Percentiles rank a stretch among this genome's conserved stretches.
These are phyloP conservation scores for Melanotaenia trifasciata DNA, from an alignment of 2,797 vertebrate species.

Conservation along the genomic window DNA sequence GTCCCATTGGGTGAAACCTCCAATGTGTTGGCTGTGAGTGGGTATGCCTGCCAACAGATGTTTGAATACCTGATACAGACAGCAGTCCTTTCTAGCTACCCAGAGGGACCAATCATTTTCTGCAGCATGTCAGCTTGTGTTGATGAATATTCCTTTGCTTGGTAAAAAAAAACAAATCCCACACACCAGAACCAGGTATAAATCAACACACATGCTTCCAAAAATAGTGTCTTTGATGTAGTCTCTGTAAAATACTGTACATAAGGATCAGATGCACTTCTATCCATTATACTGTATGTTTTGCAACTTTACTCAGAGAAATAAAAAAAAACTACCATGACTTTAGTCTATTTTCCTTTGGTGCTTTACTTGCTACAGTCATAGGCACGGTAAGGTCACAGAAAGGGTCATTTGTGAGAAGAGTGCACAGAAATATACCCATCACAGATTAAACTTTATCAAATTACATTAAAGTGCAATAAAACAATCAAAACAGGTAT, in stretches of 20 bases:
- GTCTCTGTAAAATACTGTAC: not conserved
- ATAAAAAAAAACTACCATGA: not conserved
- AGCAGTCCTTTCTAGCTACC: slow-evolving; percentile 61
- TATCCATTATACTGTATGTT: not conserved
- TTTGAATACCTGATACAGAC: slow-evolving; percentile 70
- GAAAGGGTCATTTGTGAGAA: not conserved
- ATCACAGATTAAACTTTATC: slow-evolving; percentile 18
- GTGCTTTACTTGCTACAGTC: not conserved
- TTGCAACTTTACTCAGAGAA: not conserved
- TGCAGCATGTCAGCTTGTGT: slow-evolving; percentile 68
- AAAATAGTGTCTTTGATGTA: slow-evolving; percentile 36
- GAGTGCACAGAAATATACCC: slow-evolving; percentile 1
- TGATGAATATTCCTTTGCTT: slow-evolving; percentile 59
- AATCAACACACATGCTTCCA: slow-evolving; percentile 42
- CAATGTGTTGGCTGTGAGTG: slow-evolving; percentile 63
- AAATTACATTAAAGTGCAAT: slow-evolving; percentile 31
- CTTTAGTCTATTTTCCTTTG: slow-evolving; percentile 8
- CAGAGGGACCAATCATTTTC: slow-evolving; percentile 80
- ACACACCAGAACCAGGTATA: slow-evolving; percentile 55
- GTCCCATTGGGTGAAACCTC: slow-evolving; percentile 63
- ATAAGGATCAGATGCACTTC: not conserved
- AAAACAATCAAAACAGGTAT: not conserved
- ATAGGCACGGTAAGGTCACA: not conserved
- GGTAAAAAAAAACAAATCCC: slow-evolving; percentile 54
- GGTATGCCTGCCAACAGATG: slow-evolving; percentile 65